phyloP scores from a whole-genome alignment of 92 coral and sea anemone genomes.

The Epizoanthus scotinus region DNA sequence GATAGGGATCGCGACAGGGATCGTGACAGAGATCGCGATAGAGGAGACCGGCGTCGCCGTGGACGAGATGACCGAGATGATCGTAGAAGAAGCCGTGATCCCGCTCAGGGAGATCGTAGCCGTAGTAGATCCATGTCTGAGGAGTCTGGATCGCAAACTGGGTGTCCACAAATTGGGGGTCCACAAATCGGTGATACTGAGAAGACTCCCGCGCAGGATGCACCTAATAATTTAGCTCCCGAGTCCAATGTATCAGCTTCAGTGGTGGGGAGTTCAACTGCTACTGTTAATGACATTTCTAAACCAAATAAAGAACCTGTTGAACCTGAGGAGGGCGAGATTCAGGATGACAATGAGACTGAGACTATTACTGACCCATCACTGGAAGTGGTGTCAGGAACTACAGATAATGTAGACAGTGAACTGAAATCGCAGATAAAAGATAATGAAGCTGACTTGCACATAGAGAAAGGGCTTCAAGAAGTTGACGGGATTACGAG shows the following conservation, averaged over 20 bases:
- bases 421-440: slow-evolving; percentile 28
- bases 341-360: slow-evolving; percentile 65
- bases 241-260: slow-evolving; percentile 3
- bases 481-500: slow-evolving; percentile 24
- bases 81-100: slow-evolving; percentile 55
- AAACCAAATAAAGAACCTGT: slow-evolving; percentile 39
- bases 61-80: slow-evolving; percentile 52
- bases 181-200: slow-evolving; percentile 14
- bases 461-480: background rate
- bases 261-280: slow-evolving; percentile 9
- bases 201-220: background rate
- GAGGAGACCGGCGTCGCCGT: slow-evolving; percentile 58
- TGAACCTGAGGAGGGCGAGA: slow-evolving; percentile 79
- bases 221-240: slow-evolving; percentile 11
- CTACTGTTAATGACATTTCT: background rate
- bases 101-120: slow-evolving; percentile 45
- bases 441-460: slow-evolving; percentile 18
- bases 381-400: background rate
- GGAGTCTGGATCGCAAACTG: slow-evolving; percentile 19
- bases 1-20: slow-evolving; percentile 50
- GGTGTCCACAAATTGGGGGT: background rate
- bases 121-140: slow-evolving; percentile 31
- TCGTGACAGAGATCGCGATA: slow-evolving; percentile 63
- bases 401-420: slow-evolving; percentile 7
- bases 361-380: slow-evolving; percentile 8